phyloP scores from a whole-genome alignment of 1,140 invertebrate genomes.

The Zeugodacus cucurbitae region DNA sequence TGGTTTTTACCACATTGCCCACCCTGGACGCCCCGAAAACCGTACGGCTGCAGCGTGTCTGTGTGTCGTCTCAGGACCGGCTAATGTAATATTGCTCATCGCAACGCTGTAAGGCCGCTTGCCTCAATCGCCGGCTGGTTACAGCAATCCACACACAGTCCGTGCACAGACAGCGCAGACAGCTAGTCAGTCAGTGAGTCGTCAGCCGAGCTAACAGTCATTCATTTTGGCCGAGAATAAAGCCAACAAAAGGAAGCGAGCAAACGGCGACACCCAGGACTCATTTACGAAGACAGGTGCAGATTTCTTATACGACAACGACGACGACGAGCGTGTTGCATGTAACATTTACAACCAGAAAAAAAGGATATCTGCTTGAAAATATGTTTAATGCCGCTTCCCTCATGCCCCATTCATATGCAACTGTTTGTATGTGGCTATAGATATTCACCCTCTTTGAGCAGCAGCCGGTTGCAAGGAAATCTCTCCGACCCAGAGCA shows the following conservation, averaged over 20 bases:
- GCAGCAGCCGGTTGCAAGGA: not conserved
- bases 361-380: slow-evolving; percentile 11
- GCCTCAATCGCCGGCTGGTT: not conserved
- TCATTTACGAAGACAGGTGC: slow-evolving; percentile 39
- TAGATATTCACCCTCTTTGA: not conserved
- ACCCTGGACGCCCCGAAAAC: not conserved
- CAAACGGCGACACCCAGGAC: slow-evolving; percentile 15
- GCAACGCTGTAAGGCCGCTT: not conserved
- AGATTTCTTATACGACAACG: not conserved
- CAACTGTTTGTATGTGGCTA: not conserved
- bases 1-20: not conserved
- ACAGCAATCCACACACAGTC: not conserved
- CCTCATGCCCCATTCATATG: not conserved
- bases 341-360: slow-evolving; percentile 13
- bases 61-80: not conserved
- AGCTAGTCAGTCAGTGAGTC: slow-evolving; percentile 2
- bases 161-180: not conserved
- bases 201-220: not conserved
- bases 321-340: not conserved
- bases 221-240: not conserved
- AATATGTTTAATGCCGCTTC: not conserved
- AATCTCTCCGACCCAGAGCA: not conserved
- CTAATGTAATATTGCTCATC: not conserved
- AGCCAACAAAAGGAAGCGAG: not conserved
- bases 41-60: not conserved